Percentiles rank a stretch among this genome's conserved stretches.
These are phyloP conservation scores for Paguma larvata DNA, from an alignment of 2,797 vertebrate genomes.

Conservation along the genomic window DNA sequence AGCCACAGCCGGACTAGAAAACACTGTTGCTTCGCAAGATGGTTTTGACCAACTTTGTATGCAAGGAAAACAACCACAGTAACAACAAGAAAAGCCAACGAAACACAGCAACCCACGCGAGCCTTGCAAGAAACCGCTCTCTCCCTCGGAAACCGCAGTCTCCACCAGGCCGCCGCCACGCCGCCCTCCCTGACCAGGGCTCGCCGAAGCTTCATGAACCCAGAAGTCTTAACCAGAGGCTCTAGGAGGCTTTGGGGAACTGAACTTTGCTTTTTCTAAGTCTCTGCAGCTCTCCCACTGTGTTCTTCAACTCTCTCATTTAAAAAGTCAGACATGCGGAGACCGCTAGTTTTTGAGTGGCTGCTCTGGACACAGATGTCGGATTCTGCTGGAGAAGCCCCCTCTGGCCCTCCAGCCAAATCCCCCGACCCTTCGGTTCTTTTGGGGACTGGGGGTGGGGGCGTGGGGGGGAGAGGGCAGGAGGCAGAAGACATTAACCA, in stretches of 20 bases:
- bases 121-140: slow-evolving; percentile 81
- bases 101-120: slow-evolving; percentile 74
- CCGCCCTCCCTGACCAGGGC: slow-evolving; percentile 70
- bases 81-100: slow-evolving; percentile 55
- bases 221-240: slow-evolving; percentile 87
- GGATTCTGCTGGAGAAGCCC: slow-evolving; percentile 62
- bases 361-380: slow-evolving; percentile 49
- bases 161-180: slow-evolving; percentile 33
- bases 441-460: background rate
- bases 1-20: slow-evolving; percentile 68
- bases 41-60: slow-evolving; percentile 73
- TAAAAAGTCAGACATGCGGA: background rate
- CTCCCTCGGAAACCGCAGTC: slow-evolving; percentile 56
- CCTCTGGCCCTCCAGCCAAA: background rate
- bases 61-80: slow-evolving; percentile 75
- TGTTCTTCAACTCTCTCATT: slow-evolving; percentile 61
- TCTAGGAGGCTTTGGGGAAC: slow-evolving; percentile 90
- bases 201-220: slow-evolving; percentile 83
- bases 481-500: slow-evolving; percentile 67
- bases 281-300: slow-evolving; percentile 66
- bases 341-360: slow-evolving; percentile 59
- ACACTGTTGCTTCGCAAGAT: slow-evolving; percentile 71
- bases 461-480: background rate
- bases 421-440: slow-evolving; percentile 14
- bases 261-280: slow-evolving; percentile 77